These are phyloP conservation scores for Andrena haemorrhoa DNA, from an alignment of 2,888 invertebrate genomes.

Conservation along the genomic window DNA sequence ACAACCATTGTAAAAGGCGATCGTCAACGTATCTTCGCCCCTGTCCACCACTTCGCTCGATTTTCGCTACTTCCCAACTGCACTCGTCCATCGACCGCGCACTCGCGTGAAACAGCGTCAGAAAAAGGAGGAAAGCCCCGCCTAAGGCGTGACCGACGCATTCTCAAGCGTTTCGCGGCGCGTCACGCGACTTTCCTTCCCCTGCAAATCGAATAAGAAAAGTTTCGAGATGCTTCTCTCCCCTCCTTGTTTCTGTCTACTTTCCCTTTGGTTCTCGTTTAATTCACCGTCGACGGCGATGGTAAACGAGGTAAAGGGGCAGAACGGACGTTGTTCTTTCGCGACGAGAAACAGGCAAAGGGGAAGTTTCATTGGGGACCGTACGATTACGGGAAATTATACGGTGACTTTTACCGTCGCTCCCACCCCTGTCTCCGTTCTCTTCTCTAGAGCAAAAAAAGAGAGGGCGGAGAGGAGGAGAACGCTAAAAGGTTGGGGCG, in stretches of 20 bases:
- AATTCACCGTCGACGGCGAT: constrained; percentile 9
- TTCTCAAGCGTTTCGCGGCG: constrained; percentile 21
- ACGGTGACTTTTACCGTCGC: constrained; percentile 26
- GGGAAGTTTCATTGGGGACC: constrained; percentile 38
- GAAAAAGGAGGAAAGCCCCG: constrained; percentile 20
- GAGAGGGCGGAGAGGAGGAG: neutral
- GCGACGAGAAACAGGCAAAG: constrained; percentile 14
- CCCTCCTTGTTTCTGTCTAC: neutral
- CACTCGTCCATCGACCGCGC: constrained; percentile 10
- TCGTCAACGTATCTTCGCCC: too few species aligned
- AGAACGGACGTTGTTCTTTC: constrained; percentile 35
- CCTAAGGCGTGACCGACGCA: constrained; percentile 12
- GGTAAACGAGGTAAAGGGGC: constrained; percentile 38
- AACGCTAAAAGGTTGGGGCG: constrained; percentile 7
- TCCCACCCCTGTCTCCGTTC: neutral
- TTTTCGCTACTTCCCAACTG: constrained; percentile 35
- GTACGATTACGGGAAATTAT: constrained; percentile 55
- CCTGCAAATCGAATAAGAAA: neutral
- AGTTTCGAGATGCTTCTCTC: neutral
- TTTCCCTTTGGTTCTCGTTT: constrained; percentile 2
- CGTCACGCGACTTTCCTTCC: constrained; percentile 20
- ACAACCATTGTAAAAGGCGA: too few species aligned
- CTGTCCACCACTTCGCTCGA: too few species aligned
- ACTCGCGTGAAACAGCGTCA: constrained; percentile 30
- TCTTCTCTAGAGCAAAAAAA: neutral